Evolutionary conservation across 1,140 invertebrate genomes (phyloP).

Genomic region (Drosophila teissieri): DNA sequence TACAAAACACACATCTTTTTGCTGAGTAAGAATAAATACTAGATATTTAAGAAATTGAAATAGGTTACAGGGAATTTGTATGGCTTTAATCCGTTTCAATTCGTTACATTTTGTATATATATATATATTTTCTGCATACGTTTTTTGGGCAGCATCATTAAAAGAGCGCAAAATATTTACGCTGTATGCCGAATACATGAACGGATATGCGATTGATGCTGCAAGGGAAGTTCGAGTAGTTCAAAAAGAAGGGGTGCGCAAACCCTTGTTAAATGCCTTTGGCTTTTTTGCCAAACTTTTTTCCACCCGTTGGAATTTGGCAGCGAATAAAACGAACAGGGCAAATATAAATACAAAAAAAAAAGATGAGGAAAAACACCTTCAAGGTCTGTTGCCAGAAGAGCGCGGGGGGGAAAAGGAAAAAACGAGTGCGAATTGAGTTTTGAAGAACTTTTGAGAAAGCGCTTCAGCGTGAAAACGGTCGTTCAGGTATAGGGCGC

Average conservation of each 20-base stretch:
- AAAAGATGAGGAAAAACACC: conserved; percentile 49
- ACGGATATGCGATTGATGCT: conserved; percentile 41
- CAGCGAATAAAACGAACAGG: not conserved
- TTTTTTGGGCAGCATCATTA: conserved; percentile 53
- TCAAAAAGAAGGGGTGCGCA: not conserved
- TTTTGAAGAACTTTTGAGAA: conserved; percentile 75
- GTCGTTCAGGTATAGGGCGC: conserved; percentile 20
- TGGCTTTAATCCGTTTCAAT: no score
- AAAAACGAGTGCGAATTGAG: conserved; percentile 54
- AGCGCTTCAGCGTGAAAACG: conserved; percentile 77
- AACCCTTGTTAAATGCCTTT: conserved; percentile 54
- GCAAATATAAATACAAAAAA: not conserved
- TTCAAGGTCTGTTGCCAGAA: conserved; percentile 59
- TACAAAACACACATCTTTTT: not conserved
- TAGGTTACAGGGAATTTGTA: no score
- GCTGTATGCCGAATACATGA: conserved; percentile 26
- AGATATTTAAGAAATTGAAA: no score
- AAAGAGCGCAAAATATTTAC: conserved; percentile 47
- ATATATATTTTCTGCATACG: not conserved
- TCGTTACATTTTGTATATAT: not conserved
- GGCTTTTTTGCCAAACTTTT: conserved; percentile 66
- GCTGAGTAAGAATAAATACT: not conserved
- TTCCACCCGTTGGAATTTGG: conserved; percentile 58
- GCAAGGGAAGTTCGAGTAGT: not conserved
- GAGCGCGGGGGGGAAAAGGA: no score